Percentiles rank a stretch among this genome's conserved stretches.
Conservation (phyloP, 2,113 vertebrate species). For the Leptocoma aspasia region DNA sequence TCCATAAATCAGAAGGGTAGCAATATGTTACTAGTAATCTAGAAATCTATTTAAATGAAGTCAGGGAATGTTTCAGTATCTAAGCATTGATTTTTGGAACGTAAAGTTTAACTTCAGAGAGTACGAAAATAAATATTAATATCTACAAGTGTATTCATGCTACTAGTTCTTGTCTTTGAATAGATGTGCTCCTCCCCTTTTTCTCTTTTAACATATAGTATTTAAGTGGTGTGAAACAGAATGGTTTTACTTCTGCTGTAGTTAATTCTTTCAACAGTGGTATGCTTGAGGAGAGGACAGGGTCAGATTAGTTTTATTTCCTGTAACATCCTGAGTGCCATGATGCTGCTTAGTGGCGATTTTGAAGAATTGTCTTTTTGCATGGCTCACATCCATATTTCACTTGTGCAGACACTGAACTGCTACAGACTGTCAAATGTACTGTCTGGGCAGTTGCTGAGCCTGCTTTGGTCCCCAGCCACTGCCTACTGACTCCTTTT, state of each 20-base stretch:
- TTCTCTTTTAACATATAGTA: not conserved
- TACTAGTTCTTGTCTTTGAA: not conserved
- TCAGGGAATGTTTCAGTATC: not conserved
- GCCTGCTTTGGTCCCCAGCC: not conserved
- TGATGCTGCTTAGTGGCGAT: not conserved
- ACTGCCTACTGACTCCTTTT: not conserved
- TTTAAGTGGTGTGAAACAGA: not conserved
- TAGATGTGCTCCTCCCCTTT: not conserved
- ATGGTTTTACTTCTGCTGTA: not conserved
- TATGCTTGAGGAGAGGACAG: not conserved
- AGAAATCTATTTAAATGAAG: not conserved
- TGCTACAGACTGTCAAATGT: fast-evolving
- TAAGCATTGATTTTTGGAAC: not conserved
- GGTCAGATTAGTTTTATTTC: not conserved
- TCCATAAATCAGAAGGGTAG: not conserved
- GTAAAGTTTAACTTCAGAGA: not conserved
- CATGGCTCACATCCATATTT: not conserved
- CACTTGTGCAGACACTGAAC: not conserved
- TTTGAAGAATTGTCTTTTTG: not conserved
- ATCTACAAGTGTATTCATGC: not conserved
- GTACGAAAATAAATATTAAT: not conserved
- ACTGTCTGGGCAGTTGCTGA: not conserved
- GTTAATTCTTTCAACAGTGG: not conserved
- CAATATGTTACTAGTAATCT: not conserved
- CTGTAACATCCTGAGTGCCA: not conserved